phyloP scores from a whole-genome alignment of 92 coral and sea anemone species.

The Nematostella vectensis region DNA sequence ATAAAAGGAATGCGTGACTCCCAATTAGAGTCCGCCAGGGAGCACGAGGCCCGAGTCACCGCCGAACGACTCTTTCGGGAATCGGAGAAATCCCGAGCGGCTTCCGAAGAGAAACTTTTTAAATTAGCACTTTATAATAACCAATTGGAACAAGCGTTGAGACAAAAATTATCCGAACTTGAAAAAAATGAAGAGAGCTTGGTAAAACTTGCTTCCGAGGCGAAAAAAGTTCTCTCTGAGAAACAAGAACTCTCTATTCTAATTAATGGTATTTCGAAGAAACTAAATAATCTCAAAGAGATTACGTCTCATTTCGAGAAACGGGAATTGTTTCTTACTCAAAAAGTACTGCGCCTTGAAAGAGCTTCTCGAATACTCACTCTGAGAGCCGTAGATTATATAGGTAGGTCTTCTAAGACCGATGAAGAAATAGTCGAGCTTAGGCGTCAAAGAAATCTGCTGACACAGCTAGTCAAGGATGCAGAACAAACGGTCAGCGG shows the following conservation, averaged over 20 bases:
- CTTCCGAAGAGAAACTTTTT: constrained; percentile 27
- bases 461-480: constrained; percentile 10
- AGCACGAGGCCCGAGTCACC: constrained; percentile 31
- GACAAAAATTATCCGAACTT: constrained; percentile 11
- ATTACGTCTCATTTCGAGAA: not conserved
- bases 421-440: constrained; percentile 7
- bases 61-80: constrained; percentile 15
- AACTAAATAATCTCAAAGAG: constrained; percentile 6
- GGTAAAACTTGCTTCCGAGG: constrained; percentile 4
- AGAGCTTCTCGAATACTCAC: constrained; percentile 5
- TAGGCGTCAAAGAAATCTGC: constrained; percentile 13
- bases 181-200: constrained; percentile 10
- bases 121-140: constrained; percentile 17
- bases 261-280: constrained; percentile 6
- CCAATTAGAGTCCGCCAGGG: constrained; percentile 13
- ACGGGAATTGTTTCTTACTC: constrained; percentile 9
- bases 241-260: constrained; percentile 11
- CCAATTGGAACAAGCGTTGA: constrained; percentile 14
- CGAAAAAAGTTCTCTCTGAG: constrained; percentile 4
- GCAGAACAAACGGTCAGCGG: constrained; percentile 9
- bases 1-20: constrained; percentile 31
- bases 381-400: constrained; percentile 3
- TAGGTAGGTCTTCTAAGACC: constrained; percentile 4
- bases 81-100: constrained; percentile 23
- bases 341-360: constrained; percentile 23